Percentiles rank a stretch among this genome's conserved stretches.
Conservation (phyloP, 2,888 invertebrate species). For the Dorcus hopei region DNA sequence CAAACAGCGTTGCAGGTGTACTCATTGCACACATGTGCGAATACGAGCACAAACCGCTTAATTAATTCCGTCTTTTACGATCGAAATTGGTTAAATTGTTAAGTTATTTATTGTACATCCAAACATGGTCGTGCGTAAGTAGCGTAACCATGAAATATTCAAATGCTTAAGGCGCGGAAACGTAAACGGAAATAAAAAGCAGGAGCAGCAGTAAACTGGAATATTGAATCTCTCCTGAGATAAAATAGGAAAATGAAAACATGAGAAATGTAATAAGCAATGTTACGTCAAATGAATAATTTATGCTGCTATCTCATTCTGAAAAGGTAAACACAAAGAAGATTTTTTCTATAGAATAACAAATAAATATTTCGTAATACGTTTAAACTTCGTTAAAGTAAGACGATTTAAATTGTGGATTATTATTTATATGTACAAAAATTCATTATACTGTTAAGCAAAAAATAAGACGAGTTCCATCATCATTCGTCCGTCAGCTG, state of each 20-base stretch:
- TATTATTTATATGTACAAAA: too few relatives aligned
- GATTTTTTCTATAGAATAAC: too few relatives aligned
- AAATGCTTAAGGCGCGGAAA: constrained; percentile 12
- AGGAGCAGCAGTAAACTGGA: constrained; percentile 8
- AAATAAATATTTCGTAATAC: too few relatives aligned
- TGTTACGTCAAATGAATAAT: not conserved
- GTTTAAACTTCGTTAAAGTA: too few relatives aligned
- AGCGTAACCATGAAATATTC: constrained; percentile 14
- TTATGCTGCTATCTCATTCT: too few relatives aligned
- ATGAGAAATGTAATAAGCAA: not conserved
- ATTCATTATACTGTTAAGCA: too few relatives aligned
- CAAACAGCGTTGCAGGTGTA: too few relatives aligned
- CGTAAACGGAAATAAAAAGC: constrained; percentile 14
- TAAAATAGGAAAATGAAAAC: not conserved
- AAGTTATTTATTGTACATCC: constrained; percentile 11
- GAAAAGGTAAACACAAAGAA: too few relatives aligned
- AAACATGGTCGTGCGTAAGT: constrained; percentile 9
- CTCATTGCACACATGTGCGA: not conserved
- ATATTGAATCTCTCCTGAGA: constrained; percentile 2
- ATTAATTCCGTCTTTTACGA: constrained; percentile 4
- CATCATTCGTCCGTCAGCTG: too few relatives aligned
- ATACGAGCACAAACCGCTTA: not conserved
- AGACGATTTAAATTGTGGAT: too few relatives aligned
- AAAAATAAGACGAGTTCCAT: too few relatives aligned
- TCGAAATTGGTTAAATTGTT: constrained; percentile 9